A percentile compares a stretch with the other conserved stretches of the same genome.
phyloP scores from a whole-genome alignment of 1,140 invertebrate species.

The Tyrophagus putrescentiae region DNA sequence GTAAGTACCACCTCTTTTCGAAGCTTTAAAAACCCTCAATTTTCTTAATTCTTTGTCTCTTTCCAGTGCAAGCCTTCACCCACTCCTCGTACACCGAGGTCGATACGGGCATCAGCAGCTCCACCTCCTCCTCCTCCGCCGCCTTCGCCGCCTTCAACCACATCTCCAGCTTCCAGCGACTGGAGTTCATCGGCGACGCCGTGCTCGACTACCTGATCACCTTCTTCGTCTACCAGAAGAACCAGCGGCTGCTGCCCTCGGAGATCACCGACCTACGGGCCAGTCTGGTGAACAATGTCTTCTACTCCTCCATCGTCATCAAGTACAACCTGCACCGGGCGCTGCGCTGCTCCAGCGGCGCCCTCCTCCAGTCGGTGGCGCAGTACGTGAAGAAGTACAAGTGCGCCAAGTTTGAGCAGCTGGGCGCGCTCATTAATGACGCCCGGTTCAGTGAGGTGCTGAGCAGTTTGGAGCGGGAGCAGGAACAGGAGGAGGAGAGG shows the following conservation, averaged over 20 bases:
- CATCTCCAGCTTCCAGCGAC: constrained; percentile 38
- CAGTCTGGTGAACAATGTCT: constrained; percentile 86
- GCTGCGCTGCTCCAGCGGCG: constrained; percentile 34
- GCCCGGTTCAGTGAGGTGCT: too few species aligned
- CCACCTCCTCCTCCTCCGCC: too few species aligned
- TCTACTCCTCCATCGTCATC: constrained; percentile 76
- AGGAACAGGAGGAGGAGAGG: too few species aligned
- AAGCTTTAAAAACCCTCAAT: too few species aligned
- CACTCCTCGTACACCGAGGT: constrained; percentile 42
- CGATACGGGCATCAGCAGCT: constrained; percentile 39
- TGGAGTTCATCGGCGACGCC: constrained; percentile 48
- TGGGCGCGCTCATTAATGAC: background rate
- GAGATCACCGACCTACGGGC: constrained; percentile 78
- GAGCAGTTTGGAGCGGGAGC: too few species aligned
- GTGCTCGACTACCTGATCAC: constrained; percentile 76
- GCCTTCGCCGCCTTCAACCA: background rate
- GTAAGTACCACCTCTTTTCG: background rate
- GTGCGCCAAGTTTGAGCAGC: background rate
- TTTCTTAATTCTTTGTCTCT: constrained; percentile 25
- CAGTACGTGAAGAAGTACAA: constrained; percentile 17
- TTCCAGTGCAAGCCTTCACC: constrained; percentile 37
- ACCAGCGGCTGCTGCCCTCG: constrained; percentile 50
- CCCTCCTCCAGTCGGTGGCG: constrained; percentile 28
- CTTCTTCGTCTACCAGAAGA: constrained; percentile 55
- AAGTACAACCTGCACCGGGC: constrained; percentile 50